Evolutionary conservation across 53 echinoderm and acorn worm species (phyloP), one percentile per base, ranked within the genome.

Genomic region (Paelopatides confundens): DNA sequence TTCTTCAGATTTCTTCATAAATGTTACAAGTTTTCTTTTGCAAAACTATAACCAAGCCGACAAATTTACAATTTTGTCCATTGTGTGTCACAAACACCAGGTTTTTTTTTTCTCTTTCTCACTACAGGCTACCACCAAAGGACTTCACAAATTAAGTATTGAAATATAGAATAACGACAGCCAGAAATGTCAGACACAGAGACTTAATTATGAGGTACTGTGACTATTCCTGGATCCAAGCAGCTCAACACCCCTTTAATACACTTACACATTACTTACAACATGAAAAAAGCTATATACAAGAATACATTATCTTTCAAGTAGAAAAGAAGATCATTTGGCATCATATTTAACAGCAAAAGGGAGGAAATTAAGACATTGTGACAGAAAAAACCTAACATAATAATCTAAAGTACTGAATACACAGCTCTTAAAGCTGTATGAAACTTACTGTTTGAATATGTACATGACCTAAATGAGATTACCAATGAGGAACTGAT

Each of bases 381-480:
- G 58, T 58, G 58, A 58, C 43, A 43, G 43, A 10, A 10, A n/a
- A n/a, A 0, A 9, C 58, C 24, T 58, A 58, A 58, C 58, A 58
- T n/a, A 58, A 21, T 58, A 58, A 58, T 58, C 58, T 58, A 58
- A n/a, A 58, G 58, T 58, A 58, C 58, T 58, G 58, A 58, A 58
- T n/a, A 58, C 58, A 58, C 21, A 58, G 58, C 58, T 21, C 21
- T n/a, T n/a, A n/a, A 58, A n/a, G 58, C 58, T 58, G 58, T 58
- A 58, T 23, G 6, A n/a, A 58, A 58, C 58, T 74, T 74, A 74
- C 74, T 74, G 74, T 74, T 74, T 74, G 74, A 40, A 28, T 68
- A 74, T 74, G 43, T 74, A 74, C 74, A 74, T n/a, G 27, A 74
- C 43, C 43, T 43, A 43, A 12, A n/a, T n/a, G n/a, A n/a, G n/a